Conservation (phyloP, 2,797 vertebrate species). For the Scarus forsteni region DNA sequence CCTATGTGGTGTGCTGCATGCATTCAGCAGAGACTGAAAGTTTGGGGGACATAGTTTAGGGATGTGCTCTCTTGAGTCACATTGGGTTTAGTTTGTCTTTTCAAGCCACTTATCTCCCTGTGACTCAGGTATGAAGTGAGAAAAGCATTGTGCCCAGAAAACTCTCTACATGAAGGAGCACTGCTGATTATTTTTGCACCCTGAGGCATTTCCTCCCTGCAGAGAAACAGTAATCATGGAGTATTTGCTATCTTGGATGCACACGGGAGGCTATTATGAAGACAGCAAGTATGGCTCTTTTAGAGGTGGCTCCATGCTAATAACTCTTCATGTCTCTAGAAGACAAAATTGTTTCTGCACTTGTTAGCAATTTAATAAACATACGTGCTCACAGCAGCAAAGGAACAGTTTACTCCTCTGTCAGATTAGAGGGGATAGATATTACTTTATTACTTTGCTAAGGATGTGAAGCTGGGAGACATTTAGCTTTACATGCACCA, state of each 20-base stretch:
- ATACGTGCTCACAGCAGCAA: background rate
- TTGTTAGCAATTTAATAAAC: constrained; percentile 4
- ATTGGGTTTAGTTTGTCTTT: constrained; percentile 25
- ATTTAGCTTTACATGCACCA: too few species aligned
- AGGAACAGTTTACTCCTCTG: background rate
- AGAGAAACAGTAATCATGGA: constrained; percentile 53
- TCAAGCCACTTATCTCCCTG: background rate
- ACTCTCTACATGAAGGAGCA: constrained; percentile 24
- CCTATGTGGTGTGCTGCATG: constrained; percentile 24
- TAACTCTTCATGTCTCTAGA: constrained; percentile 24
- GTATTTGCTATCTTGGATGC: constrained; percentile 40
- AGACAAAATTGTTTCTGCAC: constrained; percentile 32
- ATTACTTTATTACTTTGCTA: too few species aligned
- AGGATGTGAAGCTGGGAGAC: too few species aligned
- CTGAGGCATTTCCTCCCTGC: constrained; percentile 39
- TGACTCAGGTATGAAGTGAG: constrained; percentile 60
- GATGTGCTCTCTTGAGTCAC: constrained; percentile 44
- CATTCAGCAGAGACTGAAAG: constrained; percentile 24
- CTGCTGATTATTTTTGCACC: constrained; percentile 57
- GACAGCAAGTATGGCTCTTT: constrained; percentile 28
- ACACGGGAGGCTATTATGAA: constrained; percentile 28
- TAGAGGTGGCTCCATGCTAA: constrained; percentile 19
- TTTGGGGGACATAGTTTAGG: constrained; percentile 41
- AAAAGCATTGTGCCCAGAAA: constrained; percentile 27
- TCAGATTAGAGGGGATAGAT: too few species aligned